Conservation (phyloP, 2,113 vertebrate species). For the Pygoscelis antarcticus region DNA sequence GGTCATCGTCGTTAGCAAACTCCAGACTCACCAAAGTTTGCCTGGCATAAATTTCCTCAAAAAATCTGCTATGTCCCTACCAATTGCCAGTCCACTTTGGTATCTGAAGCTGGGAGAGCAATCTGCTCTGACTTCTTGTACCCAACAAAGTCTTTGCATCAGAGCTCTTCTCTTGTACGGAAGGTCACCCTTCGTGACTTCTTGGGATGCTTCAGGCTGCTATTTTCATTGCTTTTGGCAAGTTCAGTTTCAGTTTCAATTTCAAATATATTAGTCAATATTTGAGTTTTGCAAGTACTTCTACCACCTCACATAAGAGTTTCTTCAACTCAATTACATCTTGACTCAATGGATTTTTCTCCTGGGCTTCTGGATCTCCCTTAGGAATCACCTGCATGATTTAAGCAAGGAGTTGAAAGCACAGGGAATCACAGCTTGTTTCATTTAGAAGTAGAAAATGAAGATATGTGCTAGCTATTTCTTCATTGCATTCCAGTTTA, state of each 20-base stretch:
- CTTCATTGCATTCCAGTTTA: not conserved
- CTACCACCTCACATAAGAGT: not conserved
- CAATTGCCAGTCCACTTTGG: not conserved
- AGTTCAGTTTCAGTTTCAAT: not conserved
- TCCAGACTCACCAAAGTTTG: not conserved
- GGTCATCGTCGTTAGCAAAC: not conserved
- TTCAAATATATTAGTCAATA: not conserved
- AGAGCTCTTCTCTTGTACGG: not conserved
- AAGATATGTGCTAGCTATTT: not conserved
- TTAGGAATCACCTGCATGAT: not conserved
- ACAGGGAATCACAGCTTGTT: not conserved
- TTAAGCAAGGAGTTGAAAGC: not conserved
- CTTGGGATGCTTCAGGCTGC: not conserved
- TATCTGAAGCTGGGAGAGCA: not conserved
- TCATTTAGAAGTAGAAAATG: not conserved
- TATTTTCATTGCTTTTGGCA: not conserved
- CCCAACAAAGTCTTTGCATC: not conserved
- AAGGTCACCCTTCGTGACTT: not conserved
- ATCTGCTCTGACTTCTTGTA: not conserved
- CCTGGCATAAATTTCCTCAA: not conserved
- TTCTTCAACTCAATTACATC: not conserved
- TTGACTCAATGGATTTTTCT: not conserved
- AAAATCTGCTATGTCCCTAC: not conserved
- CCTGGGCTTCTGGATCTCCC: not conserved
- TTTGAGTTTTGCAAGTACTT: not conserved